A percentile compares a stretch with the other conserved stretches of the same genome.
These are phyloP conservation scores for Struthio camelus DNA, from an alignment of 2,113 vertebrate genomes.

Conservation along the genomic window DNA sequence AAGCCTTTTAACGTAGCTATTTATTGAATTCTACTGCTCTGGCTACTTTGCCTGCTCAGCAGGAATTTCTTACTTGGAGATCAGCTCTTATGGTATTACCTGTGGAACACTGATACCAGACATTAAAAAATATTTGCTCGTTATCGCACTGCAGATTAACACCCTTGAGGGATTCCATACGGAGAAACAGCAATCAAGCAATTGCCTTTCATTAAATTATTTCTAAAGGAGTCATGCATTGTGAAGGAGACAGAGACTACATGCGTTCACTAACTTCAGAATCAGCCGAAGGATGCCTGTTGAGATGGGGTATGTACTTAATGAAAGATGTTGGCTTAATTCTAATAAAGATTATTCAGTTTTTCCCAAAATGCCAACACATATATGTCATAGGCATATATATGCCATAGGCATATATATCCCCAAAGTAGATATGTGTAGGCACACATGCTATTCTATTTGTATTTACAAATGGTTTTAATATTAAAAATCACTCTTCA, in stretches of 20 bases:
- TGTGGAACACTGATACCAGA: background rate
- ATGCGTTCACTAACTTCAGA: background rate
- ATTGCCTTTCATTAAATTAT: conserved; percentile 3
- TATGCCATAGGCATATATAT: background rate
- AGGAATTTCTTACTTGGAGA: background rate
- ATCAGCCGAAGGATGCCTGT: background rate
- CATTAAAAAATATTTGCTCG: conserved; percentile 13
- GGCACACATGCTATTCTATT: conserved; percentile 19
- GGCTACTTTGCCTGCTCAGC: background rate
- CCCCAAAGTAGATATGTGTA: background rate
- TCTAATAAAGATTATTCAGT: background rate
- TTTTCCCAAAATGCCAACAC: background rate
- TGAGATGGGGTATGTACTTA: background rate
- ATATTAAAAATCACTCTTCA: background rate
- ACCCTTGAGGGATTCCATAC: background rate
- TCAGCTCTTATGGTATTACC: background rate
- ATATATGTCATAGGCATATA: background rate
- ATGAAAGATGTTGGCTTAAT: background rate
- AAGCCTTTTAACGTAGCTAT: background rate
- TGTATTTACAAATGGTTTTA: background rate
- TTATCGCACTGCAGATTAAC: conserved; percentile 6
- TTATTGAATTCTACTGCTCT: background rate
- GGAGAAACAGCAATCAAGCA: background rate
- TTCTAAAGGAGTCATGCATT: background rate
- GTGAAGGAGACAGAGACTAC: background rate